Conservation (phyloP, 2,888 invertebrate genomes). For the Tetrapedia diversipes region DNA sequence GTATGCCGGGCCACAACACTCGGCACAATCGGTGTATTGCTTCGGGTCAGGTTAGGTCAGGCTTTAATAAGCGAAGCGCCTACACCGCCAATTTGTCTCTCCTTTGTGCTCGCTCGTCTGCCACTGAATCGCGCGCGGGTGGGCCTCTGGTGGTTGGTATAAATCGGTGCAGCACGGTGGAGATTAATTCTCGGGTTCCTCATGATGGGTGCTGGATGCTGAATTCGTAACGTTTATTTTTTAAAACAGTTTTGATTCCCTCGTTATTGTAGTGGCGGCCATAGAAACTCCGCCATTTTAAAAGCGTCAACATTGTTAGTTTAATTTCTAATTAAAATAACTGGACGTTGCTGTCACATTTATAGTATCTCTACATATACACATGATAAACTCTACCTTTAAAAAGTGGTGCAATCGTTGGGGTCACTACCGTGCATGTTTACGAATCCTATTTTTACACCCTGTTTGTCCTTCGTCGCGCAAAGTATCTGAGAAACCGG, state of each 20-base stretch:
- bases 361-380: too few relatives aligned
- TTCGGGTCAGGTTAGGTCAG: constrained; percentile 43
- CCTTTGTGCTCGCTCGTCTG: constrained; percentile 30
- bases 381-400: too few relatives aligned
- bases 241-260: background rate
- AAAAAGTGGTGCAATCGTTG: too few relatives aligned
- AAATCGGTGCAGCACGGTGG: background rate
- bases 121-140: background rate
- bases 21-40: constrained; percentile 56
- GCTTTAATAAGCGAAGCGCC: constrained; percentile 53
- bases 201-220: background rate
- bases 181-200: background rate
- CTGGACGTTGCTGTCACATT: too few relatives aligned
- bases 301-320: too few relatives aligned
- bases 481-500: too few relatives aligned
- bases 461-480: too few relatives aligned
- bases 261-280: too few relatives aligned
- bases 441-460: too few relatives aligned
- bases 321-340: too few relatives aligned
- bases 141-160: background rate
- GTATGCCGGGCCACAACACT: constrained; percentile 40
- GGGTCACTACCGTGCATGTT: too few relatives aligned
- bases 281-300: too few relatives aligned
- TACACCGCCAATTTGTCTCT: constrained; percentile 65
- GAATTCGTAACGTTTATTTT: background rate